Percentiles rank a stretch among this genome's conserved stretches.
Conservation (phyloP, 2,888 invertebrate species). For the Drosophila aldrichi region DNA sequence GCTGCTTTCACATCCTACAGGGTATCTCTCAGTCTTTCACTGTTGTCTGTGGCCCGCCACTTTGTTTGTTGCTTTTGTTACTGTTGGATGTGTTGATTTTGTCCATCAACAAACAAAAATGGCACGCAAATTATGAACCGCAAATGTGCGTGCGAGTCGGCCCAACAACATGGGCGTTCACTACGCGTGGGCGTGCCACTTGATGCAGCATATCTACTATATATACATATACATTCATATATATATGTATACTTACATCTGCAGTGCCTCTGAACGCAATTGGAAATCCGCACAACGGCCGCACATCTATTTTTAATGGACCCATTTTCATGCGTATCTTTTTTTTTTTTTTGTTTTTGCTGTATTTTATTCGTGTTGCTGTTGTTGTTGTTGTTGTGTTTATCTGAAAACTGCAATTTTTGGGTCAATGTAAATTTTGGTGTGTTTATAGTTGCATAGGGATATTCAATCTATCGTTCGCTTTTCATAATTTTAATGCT, state of each 20-base stretch:
- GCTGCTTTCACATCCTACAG: background rate
- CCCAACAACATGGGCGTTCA: conserved; percentile 27
- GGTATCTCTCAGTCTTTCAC: background rate
- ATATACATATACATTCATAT: background rate
- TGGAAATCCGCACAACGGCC: conserved; percentile 48
- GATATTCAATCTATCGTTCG: background rate
- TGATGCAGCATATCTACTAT: conserved; percentile 17
- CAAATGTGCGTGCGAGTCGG: conserved; percentile 70
- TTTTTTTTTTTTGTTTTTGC: too few relatives aligned
- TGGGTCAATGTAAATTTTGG: conserved; percentile 22
- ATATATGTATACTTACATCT: conserved; percentile 27
- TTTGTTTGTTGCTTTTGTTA: conserved; percentile 24
- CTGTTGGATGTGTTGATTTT: conserved; percentile 69
- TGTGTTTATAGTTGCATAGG: background rate
- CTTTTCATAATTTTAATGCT: background rate
- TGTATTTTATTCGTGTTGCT: background rate
- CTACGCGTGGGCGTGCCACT: conserved; percentile 35
- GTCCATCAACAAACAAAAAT: conserved; percentile 80
- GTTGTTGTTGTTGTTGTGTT: conserved; percentile 7
- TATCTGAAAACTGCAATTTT: conserved; percentile 23
- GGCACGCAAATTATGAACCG: conserved; percentile 78
- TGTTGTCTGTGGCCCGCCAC: background rate
- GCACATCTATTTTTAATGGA: conserved; percentile 76
- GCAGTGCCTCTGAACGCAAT: conserved; percentile 28
- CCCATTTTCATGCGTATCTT: conserved; percentile 55